phyloP scores from a whole-genome alignment of 2,797 vertebrate genomes.

The Hippocampus kuda region DNA sequence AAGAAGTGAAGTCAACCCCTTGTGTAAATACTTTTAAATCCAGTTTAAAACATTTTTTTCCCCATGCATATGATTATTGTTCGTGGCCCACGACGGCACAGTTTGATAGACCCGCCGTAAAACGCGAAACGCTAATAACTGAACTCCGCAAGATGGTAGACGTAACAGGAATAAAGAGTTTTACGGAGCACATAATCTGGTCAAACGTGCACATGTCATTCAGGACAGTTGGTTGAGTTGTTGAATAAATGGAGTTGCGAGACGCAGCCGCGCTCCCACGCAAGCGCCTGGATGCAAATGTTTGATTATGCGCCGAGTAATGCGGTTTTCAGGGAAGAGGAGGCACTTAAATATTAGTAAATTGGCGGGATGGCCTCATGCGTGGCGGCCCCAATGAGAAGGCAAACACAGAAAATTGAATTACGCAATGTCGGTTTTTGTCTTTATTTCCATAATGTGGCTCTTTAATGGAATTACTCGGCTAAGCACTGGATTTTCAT shows the following conservation, averaged over 20 bases:
- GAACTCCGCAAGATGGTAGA: not conserved
- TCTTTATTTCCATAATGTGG: constrained; percentile 75
- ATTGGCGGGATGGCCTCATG: constrained; percentile 62
- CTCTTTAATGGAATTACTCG: constrained; percentile 77
- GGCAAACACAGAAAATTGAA: constrained; percentile 66
- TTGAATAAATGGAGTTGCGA: not conserved
- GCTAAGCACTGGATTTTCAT: constrained; percentile 74
- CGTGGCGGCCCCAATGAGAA: constrained; percentile 44
- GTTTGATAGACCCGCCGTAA: not conserved
- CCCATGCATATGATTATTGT: not conserved
- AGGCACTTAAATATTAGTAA: constrained; percentile 71
- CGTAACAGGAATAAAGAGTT: not conserved
- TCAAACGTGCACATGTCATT: not conserved
- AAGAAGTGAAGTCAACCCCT: no score
- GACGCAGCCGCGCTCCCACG: constrained; percentile 32
- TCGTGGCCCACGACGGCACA: not conserved
- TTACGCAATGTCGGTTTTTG: constrained; percentile 69
- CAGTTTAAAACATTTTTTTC: no score
- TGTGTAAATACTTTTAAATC: no score
- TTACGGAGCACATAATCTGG: not conserved
- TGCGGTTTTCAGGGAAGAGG: constrained; percentile 63
- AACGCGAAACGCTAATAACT: not conserved
- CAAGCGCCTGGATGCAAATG: constrained; percentile 53
- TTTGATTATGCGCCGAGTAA: constrained; percentile 59
- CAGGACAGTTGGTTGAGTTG: not conserved